A percentile compares a stretch with the other conserved stretches of the same genome.
Evolutionary conservation across 1,140 invertebrate species (phyloP).

Genomic region (Dendroctonus valens): DNA sequence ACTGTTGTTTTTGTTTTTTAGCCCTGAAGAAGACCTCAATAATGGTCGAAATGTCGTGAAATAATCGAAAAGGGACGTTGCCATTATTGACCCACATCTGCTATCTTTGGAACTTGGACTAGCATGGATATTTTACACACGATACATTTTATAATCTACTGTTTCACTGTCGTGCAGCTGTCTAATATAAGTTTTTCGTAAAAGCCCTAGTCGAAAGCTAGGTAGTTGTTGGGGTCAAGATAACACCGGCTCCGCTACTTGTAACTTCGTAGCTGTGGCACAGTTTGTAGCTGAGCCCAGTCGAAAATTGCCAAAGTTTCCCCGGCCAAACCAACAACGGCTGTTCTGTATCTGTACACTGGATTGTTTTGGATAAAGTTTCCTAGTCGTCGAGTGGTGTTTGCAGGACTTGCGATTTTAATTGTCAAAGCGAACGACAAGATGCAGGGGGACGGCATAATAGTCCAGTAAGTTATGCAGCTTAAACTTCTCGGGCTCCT

Average conservation of each 20-base stretch:
- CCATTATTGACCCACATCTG: too few relatives aligned
- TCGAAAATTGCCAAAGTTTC: conserved; percentile 25
- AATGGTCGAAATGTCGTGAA: too few relatives aligned
- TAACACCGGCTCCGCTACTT: conserved; percentile 24
- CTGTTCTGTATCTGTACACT: conserved; percentile 15
- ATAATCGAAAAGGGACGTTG: too few relatives aligned
- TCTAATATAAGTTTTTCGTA: conserved; percentile 12
- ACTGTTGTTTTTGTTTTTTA: too few relatives aligned
- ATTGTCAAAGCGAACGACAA: conserved; percentile 6
- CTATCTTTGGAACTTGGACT: too few relatives aligned
- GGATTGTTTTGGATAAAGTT: conserved; percentile 23
- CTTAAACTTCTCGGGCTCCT: background rate
- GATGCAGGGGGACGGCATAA: background rate
- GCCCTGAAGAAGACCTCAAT: too few relatives aligned
- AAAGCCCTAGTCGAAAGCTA: conserved; percentile 10
- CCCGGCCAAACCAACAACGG: conserved; percentile 10
- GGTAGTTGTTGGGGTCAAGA: conserved; percentile 24
- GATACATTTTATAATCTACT: too few relatives aligned
- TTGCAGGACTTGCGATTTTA: conserved; percentile 18
- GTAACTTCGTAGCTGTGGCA: conserved; percentile 20
- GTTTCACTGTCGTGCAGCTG: background rate
- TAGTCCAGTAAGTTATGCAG: background rate
- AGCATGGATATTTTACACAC: too few relatives aligned
- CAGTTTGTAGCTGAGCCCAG: conserved; percentile 18
- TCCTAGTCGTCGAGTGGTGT: conserved; percentile 7